Conservation (phyloP, 2,797 vertebrate genomes). For the Telmatherina bonti region DNA sequence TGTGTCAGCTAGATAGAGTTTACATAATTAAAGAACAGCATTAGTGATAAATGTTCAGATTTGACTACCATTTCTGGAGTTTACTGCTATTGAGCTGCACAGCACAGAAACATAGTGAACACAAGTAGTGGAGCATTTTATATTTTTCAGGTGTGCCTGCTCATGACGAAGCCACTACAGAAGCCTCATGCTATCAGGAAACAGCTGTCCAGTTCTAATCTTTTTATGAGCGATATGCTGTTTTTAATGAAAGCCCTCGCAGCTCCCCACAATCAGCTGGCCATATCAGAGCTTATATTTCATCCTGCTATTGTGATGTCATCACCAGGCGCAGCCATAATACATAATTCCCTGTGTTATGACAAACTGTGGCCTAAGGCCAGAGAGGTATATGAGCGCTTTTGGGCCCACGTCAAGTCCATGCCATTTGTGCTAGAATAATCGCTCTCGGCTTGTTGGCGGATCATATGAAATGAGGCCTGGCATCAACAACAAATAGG, state of each 20-base stretch:
- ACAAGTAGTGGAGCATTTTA: constrained; percentile 41
- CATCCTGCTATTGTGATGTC: constrained; percentile 88
- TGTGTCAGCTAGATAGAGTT: not conserved
- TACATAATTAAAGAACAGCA: constrained; percentile 3
- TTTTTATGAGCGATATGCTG: constrained; percentile 89
- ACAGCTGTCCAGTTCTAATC: constrained; percentile 86
- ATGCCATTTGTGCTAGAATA: constrained; percentile 79
- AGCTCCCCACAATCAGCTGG: constrained; percentile 83
- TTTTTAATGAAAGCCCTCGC: constrained; percentile 89
- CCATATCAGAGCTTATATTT: constrained; percentile 88
- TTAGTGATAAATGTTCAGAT: not conserved
- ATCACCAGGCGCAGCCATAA: constrained; percentile 83
- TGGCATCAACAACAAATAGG: constrained; percentile 77
- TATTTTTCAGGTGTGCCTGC: constrained; percentile 76
- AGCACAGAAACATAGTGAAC: constrained; percentile 26
- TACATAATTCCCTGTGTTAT: constrained; percentile 88
- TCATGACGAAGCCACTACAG: constrained; percentile 81
- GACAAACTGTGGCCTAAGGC: constrained; percentile 84
- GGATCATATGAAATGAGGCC: constrained; percentile 69
- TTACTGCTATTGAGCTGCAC: constrained; percentile 26
- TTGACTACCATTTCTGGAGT: constrained; percentile 13
- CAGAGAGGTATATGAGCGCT: constrained; percentile 80
- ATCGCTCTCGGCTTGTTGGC: constrained; percentile 77
- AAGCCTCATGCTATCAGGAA: constrained; percentile 77
- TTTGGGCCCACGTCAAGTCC: constrained; percentile 82